Conservation (phyloP, 92 coral and sea anemone genomes). For the Virgularia gustaviana region DNA sequence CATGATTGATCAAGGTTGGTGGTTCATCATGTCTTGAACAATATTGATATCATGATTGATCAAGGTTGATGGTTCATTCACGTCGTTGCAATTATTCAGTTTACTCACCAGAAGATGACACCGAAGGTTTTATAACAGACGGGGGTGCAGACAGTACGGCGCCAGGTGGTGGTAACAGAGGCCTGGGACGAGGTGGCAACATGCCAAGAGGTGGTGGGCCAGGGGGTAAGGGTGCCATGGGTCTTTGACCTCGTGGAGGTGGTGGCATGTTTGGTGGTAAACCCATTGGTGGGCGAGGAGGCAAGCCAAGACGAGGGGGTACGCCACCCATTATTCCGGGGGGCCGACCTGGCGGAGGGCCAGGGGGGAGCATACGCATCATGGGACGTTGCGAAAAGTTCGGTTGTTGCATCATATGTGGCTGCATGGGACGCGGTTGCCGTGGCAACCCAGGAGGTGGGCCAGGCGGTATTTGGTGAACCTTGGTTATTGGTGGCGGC, state of each 20-base stretch:
- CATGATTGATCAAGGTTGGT: not conserved
- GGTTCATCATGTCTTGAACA: not conserved
- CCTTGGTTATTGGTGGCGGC: constrained; percentile 16
- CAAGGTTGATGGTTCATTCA: too few species aligned
- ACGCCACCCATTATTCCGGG: constrained; percentile 77
- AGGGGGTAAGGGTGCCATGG: constrained; percentile 72
- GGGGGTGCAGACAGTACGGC: constrained; percentile 98
- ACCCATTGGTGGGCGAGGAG: constrained; percentile 85
- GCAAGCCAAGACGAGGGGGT: constrained; percentile 68
- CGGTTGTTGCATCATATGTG: constrained; percentile 82
- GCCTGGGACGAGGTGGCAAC: constrained; percentile 59
- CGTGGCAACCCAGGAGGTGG: constrained; percentile 78
- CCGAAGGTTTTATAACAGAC: constrained; percentile 87
- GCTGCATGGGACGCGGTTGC: constrained; percentile 66
- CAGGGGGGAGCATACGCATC: constrained; percentile 94
- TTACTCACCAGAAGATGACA: constrained; percentile 57
- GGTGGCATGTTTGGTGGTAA: constrained; percentile 85
- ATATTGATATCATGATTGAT: too few species aligned
- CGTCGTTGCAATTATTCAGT: too few species aligned
- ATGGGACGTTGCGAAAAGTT: constrained; percentile 78
- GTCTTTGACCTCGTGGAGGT: constrained; percentile 67
- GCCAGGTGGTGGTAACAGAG: constrained; percentile 56
- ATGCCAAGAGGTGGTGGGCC: constrained; percentile 74
- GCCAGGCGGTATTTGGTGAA: constrained; percentile 62
- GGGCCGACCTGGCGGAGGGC: constrained; percentile 97